A percentile compares a stretch with the other conserved stretches of the same genome.
These are phyloP conservation scores for Nymphalis c-album DNA, from an alignment of 2,888 invertebrate species.

Conservation along the genomic window DNA sequence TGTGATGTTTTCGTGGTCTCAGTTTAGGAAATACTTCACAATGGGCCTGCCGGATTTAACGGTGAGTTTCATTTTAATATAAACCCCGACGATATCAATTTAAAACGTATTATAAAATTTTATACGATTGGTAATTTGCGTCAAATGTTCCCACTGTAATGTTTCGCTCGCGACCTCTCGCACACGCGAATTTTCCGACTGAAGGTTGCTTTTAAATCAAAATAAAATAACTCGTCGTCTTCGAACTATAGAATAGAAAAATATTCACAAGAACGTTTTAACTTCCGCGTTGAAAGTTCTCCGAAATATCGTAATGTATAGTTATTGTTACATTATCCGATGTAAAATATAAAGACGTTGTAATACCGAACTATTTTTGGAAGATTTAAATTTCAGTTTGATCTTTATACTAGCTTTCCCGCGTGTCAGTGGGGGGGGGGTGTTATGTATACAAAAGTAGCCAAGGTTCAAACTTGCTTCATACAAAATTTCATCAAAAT, in stretches of 20 bases:
- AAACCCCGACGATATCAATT: neutral
- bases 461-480: too few relatives aligned
- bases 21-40: slow-evolving; percentile 61
- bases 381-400: too few relatives aligned
- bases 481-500: too few relatives aligned
- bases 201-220: slow-evolving; percentile 1
- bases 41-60: slow-evolving; percentile 76
- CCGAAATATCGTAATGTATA: too few relatives aligned
- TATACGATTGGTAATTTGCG: too few relatives aligned
- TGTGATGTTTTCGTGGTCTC: slow-evolving; percentile 71
- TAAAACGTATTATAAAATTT: too few relatives aligned
- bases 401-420: too few relatives aligned
- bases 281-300: neutral
- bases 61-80: slow-evolving; percentile 57
- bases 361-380: too few relatives aligned
- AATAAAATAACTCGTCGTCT: neutral
- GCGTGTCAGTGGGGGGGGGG: too few relatives aligned
- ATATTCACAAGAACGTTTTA: neutral
- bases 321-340: too few relatives aligned
- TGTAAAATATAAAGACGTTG: too few relatives aligned
- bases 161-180: slow-evolving; percentile 11
- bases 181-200: slow-evolving; percentile 14
- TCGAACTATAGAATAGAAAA: neutral
- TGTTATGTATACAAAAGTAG: too few relatives aligned
- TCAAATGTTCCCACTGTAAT: neutral